Evolutionary conservation across 2,888 invertebrate species (phyloP), one percentile per base, ranked within the genome.

Genomic region (Augiades crinisus): DNA sequence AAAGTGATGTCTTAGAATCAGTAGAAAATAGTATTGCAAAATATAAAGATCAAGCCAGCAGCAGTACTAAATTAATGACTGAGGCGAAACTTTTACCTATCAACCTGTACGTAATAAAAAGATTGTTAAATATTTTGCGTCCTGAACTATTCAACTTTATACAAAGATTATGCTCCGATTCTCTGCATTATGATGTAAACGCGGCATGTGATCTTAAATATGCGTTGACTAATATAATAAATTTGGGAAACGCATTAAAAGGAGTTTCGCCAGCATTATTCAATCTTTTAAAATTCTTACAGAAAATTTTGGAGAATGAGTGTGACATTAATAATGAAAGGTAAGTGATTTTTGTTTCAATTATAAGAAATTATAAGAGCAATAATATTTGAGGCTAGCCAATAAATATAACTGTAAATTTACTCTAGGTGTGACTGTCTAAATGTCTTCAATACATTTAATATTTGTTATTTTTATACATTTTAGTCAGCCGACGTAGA

Each of bases 21-120:
- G 57, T 78, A 5, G 64, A 76, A 51, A 68, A 69, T 8, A 77
- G 72, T 53, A 38, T 77, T 5, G 22, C 54, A 0, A 72, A 68
- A 43, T 38, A 63, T 2, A 37, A 60, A 6, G 60, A 69, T 37
- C 64, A 58, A 13, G 17, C 57, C 2, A 60, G 61, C 40, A 57
- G 59, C 13, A 45, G 44, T 27, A 43, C 30, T 37, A 57, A 60
- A 44, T 47, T 60, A 3, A 60, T 55, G 17, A 34, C 62, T 17
- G 62, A 72, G 30, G 41, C 85, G 64, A 64, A 91, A 66, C 65
- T 93, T 2, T 73, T 93, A 57, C 94, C 94, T 54, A 67, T 92
- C 33, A 91, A 92, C 58, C 84, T 91, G 8, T 91, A 91, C 53
- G 67, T 91, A 5, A 71, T 91, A 33, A 75, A 85, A 53, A 75